Conservation (phyloP, 2,113 vertebrate species). For the Bagarius yarrelli region DNA sequence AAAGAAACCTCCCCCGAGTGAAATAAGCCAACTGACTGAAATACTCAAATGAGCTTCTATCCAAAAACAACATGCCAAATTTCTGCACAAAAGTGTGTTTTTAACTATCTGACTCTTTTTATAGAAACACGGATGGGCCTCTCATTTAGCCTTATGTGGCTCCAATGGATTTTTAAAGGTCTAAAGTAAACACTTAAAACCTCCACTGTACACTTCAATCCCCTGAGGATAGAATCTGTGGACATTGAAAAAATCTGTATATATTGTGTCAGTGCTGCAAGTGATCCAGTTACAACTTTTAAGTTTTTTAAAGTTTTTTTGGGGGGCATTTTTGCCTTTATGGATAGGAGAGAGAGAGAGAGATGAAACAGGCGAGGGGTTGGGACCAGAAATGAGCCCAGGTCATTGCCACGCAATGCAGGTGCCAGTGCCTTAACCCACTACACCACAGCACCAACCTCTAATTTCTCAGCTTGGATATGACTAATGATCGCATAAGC, state of each 20-base stretch:
- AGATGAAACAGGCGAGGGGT: too few species aligned
- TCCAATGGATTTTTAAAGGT: slow-evolving; percentile 38
- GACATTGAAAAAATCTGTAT: background rate
- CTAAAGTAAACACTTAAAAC: slow-evolving; percentile 11
- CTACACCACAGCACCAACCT: too few species aligned
- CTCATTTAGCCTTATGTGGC: slow-evolving; percentile 30
- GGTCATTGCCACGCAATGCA: too few species aligned
- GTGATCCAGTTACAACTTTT: too few species aligned
- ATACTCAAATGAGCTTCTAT: slow-evolving; percentile 49
- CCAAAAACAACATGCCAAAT: slow-evolving; percentile 65
- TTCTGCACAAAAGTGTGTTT: slow-evolving; percentile 53
- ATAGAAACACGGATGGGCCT: slow-evolving; percentile 37
- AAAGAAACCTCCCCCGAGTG: slow-evolving; percentile 56
- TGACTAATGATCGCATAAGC: too few species aligned
- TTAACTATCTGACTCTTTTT: slow-evolving; percentile 55
- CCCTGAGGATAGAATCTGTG: slow-evolving; percentile 3
- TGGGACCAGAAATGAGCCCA: too few species aligned
- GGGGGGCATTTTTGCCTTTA: too few species aligned
- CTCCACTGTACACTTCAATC: background rate
- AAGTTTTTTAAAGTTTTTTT: too few species aligned
- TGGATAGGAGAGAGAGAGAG: too few species aligned
- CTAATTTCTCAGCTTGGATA: too few species aligned
- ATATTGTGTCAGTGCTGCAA: background rate
- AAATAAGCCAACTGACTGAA: slow-evolving; percentile 48
- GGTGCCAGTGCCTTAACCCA: too few species aligned